Evolutionary conservation across 2,888 invertebrate genomes (phyloP).

Genomic region (Cephus spinipes): DNA sequence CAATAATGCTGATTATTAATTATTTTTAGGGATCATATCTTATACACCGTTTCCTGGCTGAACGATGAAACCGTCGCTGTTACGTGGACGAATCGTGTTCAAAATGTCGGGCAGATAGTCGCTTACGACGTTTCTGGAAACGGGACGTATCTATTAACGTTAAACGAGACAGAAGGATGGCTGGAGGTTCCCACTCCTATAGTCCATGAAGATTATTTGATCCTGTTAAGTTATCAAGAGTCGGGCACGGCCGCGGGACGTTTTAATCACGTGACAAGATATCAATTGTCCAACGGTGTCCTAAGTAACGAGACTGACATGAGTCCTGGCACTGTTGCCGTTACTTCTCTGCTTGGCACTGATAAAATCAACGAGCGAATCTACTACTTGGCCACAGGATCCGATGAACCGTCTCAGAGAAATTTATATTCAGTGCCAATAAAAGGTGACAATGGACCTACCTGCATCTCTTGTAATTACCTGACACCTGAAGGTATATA

Average conservation of each 20-base stretch:
- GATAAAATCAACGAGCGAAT: slow-evolving; percentile 60
- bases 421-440: slow-evolving; percentile 73
- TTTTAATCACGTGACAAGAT: slow-evolving; percentile 58
- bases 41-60: slow-evolving; percentile 82
- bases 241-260: slow-evolving; percentile 49
- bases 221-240: slow-evolving; percentile 59
- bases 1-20: not conserved
- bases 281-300: slow-evolving; percentile 26
- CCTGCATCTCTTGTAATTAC: slow-evolving; percentile 79
- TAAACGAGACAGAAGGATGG: slow-evolving; percentile 79
- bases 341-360: slow-evolving; percentile 41
- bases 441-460: slow-evolving; percentile 66
- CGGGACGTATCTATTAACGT: slow-evolving; percentile 59
- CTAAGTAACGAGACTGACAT: slow-evolving; percentile 45
- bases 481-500: slow-evolving; percentile 70
- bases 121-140: slow-evolving; percentile 69
- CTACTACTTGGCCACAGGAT: slow-evolving; percentile 78
- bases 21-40: slow-evolving; percentile 71
- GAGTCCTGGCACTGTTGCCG: slow-evolving; percentile 44
- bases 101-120: slow-evolving; percentile 76
- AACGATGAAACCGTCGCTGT: slow-evolving; percentile 75
- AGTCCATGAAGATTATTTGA: slow-evolving; percentile 66
- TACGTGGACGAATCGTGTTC: slow-evolving; percentile 88
- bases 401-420: slow-evolving; percentile 74
- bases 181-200: slow-evolving; percentile 72